Evolutionary conservation across 2,113 vertebrate species (phyloP).

Genomic region (Leucoraja erinaceus): DNA sequence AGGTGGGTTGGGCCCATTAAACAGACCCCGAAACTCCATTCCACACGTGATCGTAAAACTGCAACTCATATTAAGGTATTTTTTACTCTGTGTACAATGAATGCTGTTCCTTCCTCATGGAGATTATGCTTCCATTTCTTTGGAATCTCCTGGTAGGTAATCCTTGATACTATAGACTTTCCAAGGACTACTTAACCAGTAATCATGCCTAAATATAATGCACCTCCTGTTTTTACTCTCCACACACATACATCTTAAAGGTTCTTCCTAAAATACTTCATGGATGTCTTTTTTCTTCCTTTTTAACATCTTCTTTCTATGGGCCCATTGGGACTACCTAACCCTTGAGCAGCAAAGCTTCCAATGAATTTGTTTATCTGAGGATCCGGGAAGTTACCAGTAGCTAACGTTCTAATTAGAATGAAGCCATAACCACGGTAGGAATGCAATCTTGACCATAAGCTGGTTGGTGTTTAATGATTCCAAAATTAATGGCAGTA

Average conservation of each 20-base stretch:
- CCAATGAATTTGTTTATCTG: background rate
- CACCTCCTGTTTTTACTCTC: background rate
- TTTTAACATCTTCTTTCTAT: background rate
- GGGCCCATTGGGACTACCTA: background rate
- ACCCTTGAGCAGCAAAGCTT: background rate
- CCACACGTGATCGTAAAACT: conserved; percentile 29
- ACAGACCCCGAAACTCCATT: conserved; percentile 37
- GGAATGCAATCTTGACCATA: too few species aligned
- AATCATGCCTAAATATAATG: background rate
- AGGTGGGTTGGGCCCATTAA: conserved; percentile 36
- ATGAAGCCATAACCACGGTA: background rate
- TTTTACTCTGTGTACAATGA: conserved; percentile 29
- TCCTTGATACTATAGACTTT: conserved; percentile 7
- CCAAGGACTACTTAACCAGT: conserved; percentile 24
- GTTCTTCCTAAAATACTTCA: background rate
- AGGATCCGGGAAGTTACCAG: background rate
- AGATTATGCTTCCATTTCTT: background rate
- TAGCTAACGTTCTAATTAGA: background rate
- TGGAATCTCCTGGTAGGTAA: background rate
- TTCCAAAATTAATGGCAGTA: background rate
- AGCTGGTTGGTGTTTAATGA: background rate
- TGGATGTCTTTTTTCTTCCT: background rate
- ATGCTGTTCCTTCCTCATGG: background rate
- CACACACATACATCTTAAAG: background rate
- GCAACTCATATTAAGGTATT: conserved; percentile 35